Evolutionary conservation across 1,140 invertebrate genomes (phyloP), one percentile per base, ranked within the genome.

Genomic region (Streblospio benedicti): DNA sequence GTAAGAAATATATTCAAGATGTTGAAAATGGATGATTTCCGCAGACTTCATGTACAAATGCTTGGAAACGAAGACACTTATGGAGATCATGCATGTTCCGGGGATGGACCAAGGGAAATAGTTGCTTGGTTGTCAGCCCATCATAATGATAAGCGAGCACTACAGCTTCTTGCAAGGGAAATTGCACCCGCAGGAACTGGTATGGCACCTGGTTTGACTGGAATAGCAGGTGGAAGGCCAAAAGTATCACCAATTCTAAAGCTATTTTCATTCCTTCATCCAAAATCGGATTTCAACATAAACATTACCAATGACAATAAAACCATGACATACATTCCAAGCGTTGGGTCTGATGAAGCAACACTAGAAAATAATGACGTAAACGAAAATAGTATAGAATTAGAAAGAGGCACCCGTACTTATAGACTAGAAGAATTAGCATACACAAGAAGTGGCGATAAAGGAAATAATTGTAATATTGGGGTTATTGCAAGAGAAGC

Each of bases 111-210:
- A 49, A 49, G 9, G 12, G 25, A 25, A 9, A 18, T 49, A 18
- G 9, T 9, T 49, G 14, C 9, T 27, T 16, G 25, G 14, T 49
- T 49, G 12, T 6, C 45, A 49, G n/a, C 35, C n/a, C 35, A 38
- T 9, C 35, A 38, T 38, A 38, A 38, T 38, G 70, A 81, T 12
- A 80, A 77, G 60, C 78, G 74, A 65, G 81, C 81, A 4, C 66
- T 83, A 23, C 74, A 82, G 57, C 69, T 82, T 54, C 79, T 82
- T 62, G 69, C 78, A 16, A 65, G 71, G 63, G 81, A 83, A 69
- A 75, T 83, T 56, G 81, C 81, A 20, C 76, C 81, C 52, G 79
- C 81, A 56, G 81, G 80, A n/a, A 83, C 81, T 44, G 81, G 81
- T 44, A 82, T 81, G 79, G 76, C 81, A 49, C 81, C 81, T 44